A percentile compares a stretch with the other conserved stretches of the same genome.
These are phyloP conservation scores for Phrynocephalus versicolor DNA, from an alignment of 2,113 vertebrate genomes.

Conservation along the genomic window DNA sequence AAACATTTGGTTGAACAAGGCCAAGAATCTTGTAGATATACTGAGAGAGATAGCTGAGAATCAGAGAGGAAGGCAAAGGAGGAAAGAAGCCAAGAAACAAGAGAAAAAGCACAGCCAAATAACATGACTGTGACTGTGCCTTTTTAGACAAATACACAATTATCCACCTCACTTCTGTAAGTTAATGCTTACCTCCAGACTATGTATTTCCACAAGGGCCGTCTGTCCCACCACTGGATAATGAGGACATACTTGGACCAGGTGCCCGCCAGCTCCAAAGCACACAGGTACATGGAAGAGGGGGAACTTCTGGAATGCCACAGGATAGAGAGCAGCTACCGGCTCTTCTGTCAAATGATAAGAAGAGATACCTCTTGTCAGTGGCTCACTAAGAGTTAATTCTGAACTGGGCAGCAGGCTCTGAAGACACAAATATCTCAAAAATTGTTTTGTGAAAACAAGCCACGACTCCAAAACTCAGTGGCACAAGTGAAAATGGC, in stretches of 20 bases:
- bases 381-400: background rate
- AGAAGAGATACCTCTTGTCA: conserved; percentile 21
- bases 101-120: background rate
- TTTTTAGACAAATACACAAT: background rate
- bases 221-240: conserved; percentile 71
- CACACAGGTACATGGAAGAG: conserved; percentile 78
- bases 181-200: conserved; percentile 81
- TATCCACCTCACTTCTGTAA: rapidly evolving
- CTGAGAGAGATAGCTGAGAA: background rate
- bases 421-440: background rate
- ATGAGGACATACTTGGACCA: conserved; percentile 77
- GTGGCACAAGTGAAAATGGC: no score
- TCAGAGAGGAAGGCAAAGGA: no score
- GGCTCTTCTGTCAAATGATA: conserved; percentile 49
- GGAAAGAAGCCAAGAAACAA: background rate
- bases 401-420: background rate
- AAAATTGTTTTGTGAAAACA: background rate
- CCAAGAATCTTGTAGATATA: no score
- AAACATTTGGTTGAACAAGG: background rate
- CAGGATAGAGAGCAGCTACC: background rate
- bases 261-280: conserved; percentile 86
- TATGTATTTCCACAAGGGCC: conserved; percentile 82
- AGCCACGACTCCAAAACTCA: no score
- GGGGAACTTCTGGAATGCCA: conserved; percentile 78
- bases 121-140: background rate